Evolutionary conservation across 2,888 invertebrate species (phyloP).

Genomic region (Thereva unica): DNA sequence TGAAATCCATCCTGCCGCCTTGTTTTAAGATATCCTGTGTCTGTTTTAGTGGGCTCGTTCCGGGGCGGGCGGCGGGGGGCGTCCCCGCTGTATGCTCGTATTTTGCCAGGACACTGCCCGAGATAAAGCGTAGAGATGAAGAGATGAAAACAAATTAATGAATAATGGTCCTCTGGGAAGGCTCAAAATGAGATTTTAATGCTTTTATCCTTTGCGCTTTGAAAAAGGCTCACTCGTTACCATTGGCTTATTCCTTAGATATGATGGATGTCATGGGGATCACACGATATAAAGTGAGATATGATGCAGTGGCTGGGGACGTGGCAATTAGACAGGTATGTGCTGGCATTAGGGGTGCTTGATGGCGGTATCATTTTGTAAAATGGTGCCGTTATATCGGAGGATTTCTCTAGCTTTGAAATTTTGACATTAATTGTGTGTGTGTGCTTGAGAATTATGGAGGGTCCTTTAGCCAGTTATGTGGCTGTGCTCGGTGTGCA

Average conservation of each 20-base stretch:
- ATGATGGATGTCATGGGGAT: constrained; percentile 35
- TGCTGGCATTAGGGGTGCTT: not conserved
- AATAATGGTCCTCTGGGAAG: constrained; percentile 38
- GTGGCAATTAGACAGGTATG: constrained; percentile 30
- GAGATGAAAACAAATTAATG: constrained; percentile 39
- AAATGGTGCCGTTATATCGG: too few species aligned
- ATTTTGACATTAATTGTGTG: too few species aligned
- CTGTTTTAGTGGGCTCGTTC: constrained; percentile 18
- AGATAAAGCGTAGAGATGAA: constrained; percentile 34
- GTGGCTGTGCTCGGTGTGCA: too few species aligned
- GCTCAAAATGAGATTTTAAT: constrained; percentile 38
- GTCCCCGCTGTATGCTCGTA: constrained; percentile 1
- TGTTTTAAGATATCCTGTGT: constrained; percentile 20
- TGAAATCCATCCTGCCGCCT: constrained; percentile 30
- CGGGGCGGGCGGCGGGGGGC: not conserved
- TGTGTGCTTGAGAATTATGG: too few species aligned
- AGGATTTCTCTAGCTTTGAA: too few species aligned
- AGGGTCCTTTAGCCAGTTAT: too few species aligned
- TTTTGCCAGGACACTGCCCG: constrained; percentile 30
- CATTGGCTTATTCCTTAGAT: constrained; percentile 33
- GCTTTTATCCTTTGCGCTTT: constrained; percentile 39
- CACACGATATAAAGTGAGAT: constrained; percentile 29
- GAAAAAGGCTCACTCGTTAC: constrained; percentile 35
- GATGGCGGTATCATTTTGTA: too few species aligned
- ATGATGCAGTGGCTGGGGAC: constrained; percentile 31